These are phyloP conservation scores for Tubulanus polymorphus DNA, from an alignment of 2,888 invertebrate species.

Conservation along the genomic window DNA sequence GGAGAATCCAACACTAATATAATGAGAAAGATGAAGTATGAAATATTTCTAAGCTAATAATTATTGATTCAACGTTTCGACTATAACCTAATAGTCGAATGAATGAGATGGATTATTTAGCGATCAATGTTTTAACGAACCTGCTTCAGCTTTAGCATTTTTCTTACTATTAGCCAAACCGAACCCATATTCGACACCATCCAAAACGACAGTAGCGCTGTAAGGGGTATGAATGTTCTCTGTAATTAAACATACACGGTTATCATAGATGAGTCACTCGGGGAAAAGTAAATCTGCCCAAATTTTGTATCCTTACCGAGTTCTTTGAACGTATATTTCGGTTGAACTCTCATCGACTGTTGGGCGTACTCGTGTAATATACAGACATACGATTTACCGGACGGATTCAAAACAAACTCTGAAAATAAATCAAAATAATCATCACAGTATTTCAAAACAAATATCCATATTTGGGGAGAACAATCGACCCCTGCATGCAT, in stretches of 20 bases:
- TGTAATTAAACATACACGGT: too few species aligned
- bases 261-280: too few species aligned
- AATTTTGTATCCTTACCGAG: constrained; percentile 64
- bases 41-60: too few species aligned
- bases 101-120: too few species aligned
- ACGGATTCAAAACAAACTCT: constrained; percentile 97
- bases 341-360: constrained; percentile 88
- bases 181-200: constrained; percentile 87
- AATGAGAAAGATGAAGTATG: too few species aligned
- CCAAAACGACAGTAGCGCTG: constrained; percentile 85
- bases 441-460: too few species aligned
- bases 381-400: constrained; percentile 90
- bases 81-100: too few species aligned
- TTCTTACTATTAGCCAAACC: constrained; percentile 95
- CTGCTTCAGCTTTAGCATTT: constrained; percentile 89
- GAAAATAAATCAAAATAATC: constrained; percentile 42
- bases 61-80: too few species aligned
- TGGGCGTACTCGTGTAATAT: constrained; percentile 97
- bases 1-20: too few species aligned
- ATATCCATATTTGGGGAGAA: not conserved
- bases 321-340: constrained; percentile 87
- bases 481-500: not conserved
- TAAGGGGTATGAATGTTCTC: constrained; percentile 86
- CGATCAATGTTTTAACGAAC: constrained; percentile 28
- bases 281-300: too few species aligned